phyloP scores from a whole-genome alignment of 1,140 invertebrate species.

The Mercenaria mercenaria region DNA sequence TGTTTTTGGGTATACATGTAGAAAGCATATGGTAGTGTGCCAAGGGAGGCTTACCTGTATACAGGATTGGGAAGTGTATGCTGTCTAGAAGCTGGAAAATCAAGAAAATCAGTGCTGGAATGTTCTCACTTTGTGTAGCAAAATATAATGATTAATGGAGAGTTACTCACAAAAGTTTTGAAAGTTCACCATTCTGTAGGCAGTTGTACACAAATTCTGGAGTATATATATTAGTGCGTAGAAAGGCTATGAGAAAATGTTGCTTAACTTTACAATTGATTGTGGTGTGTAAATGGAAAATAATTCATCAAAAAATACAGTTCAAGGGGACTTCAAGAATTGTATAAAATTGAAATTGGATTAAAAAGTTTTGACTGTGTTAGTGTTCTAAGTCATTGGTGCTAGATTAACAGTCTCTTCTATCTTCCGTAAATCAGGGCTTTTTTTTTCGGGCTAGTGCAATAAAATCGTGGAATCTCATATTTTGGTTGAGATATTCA shows the following conservation, averaged over 20 bases:
- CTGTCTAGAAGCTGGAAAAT: background rate
- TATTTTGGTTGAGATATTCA: background rate
- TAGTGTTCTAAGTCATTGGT: slow-evolving; percentile 2
- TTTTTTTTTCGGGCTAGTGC: background rate
- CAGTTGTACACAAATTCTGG: background rate
- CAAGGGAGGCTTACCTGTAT: slow-evolving; percentile 37
- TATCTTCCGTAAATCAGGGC: background rate
- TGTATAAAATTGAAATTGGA: slow-evolving; percentile 45
- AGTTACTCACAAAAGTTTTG: slow-evolving; percentile 31
- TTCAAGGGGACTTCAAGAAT: slow-evolving; percentile 55
- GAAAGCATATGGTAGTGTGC: slow-evolving; percentile 19
- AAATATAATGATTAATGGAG: slow-evolving; percentile 30
- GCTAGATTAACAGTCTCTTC: background rate
- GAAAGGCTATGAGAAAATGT: background rate
- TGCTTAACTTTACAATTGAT: background rate
- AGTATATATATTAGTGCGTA: background rate
- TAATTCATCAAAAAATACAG: background rate
- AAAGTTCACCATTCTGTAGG: background rate
- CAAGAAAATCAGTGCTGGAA: background rate
- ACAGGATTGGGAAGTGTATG: slow-evolving; percentile 2
- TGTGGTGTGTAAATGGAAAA: slow-evolving; percentile 35
- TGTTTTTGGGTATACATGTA: slow-evolving; percentile 33
- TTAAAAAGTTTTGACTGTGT: background rate
- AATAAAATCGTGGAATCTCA: background rate
- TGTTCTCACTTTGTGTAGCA: slow-evolving; percentile 1